Evolutionary conservation across 2,888 invertebrate genomes (phyloP).

Genomic region (Chymomyza amoena): DNA sequence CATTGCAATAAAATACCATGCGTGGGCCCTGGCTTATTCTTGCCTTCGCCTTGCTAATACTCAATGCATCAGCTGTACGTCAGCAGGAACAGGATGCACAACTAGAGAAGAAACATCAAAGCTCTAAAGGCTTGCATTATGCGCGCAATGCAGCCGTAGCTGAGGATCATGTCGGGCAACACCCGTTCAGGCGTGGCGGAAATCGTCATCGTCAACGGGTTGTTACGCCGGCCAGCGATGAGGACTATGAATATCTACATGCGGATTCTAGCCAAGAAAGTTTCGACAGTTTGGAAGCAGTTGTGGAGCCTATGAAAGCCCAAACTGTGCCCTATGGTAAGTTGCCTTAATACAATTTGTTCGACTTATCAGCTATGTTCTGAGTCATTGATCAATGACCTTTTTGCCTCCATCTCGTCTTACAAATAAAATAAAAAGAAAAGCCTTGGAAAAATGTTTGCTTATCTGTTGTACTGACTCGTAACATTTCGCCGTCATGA

Average conservation of each 20-base stretch:
- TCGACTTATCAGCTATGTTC: constrained; percentile 29
- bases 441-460: constrained; percentile 28
- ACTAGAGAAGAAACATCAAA: constrained; percentile 31
- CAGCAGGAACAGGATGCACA: constrained; percentile 5
- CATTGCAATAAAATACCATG: constrained; percentile 27
- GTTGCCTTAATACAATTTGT: constrained; percentile 12
- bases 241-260: constrained; percentile 38
- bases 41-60: constrained; percentile 14
- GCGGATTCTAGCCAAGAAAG: constrained; percentile 38
- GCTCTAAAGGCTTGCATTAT: constrained; percentile 25
- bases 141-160: constrained; percentile 17
- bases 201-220: constrained; percentile 21
- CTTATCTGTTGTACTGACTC: constrained; percentile 38
- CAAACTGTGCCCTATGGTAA: constrained; percentile 44
- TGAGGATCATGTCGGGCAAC: not conserved
- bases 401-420: constrained; percentile 6
- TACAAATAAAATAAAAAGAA: not conserved
- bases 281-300: constrained; percentile 22
- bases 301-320: constrained; percentile 19
- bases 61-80: constrained; percentile 36
- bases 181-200: constrained; percentile 6
- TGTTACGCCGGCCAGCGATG: constrained; percentile 23
- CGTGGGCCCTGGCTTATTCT: constrained; percentile 26
- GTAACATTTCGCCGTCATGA: not conserved
- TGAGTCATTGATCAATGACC: constrained; percentile 26